Evolutionary conservation across 2,113 vertebrate species (phyloP), one percentile per base, ranked within the genome.

Genomic region (Anseranas semipalmata): DNA sequence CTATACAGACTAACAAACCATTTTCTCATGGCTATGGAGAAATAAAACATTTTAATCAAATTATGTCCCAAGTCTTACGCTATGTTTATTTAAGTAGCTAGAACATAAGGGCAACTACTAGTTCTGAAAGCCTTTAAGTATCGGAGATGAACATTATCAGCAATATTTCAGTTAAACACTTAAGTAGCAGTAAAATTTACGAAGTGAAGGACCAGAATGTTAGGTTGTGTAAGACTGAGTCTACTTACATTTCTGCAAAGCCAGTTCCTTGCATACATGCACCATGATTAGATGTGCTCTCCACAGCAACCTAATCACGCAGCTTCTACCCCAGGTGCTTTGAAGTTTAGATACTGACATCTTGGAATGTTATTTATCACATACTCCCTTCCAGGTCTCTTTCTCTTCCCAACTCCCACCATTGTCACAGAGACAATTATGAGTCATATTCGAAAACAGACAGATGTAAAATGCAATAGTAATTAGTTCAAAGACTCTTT

Each of bases 121-220:
- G 7, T 35, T 91, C 52, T 63, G 56, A 78, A 89, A 17, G 48
- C 33, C 33, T 89, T 10, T 20, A n/a, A n/a, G 41, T 75, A 30
- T 12, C 18, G 52, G 10, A 68, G 17, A 50, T 16, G 5, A 67
- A 5, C 35, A 63, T 43, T 9, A 73, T 13, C 17, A 71, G 10
- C 6, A 0, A 0, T 11, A 89, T 85, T 83, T 58, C 41, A 70
- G 18, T 41, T 56, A 53, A 82, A n/a, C 3, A 22, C 43, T 32
- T 73, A 35, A 60, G 85, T 52, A 53, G 53, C 21, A 72, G 30
- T 33, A 24, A 62, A 52, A 79, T 43, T 52, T 53, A 32, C 15
- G 9, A 65, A 82, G 62, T 41, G 27, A 82, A 85, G 27, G 67
- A 62, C 19, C 1, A 0, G 89, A 48, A 78, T 0, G 0, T 70